phyloP scores from a whole-genome alignment of 1,140 invertebrate genomes.

The Cepaea nemoralis region DNA sequence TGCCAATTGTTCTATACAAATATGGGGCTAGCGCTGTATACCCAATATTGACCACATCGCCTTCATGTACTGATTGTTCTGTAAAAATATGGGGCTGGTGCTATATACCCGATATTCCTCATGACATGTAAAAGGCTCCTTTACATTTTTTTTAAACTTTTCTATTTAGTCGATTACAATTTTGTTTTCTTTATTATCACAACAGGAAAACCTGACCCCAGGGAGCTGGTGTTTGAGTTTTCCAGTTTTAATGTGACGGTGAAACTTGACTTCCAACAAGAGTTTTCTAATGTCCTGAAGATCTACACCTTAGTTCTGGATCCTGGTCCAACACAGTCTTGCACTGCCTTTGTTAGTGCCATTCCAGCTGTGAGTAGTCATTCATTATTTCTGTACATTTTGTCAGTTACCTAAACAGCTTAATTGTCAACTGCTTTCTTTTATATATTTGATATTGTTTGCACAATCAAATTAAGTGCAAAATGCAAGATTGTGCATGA shows the following conservation, averaged over 20 bases:
- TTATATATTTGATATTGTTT: no score
- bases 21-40: no score
- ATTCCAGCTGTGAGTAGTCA: slow-evolving; percentile 51
- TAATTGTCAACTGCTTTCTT: no score
- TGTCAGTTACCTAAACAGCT: no score
- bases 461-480: no score
- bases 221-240: slow-evolving; percentile 13
- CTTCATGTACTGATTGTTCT: no score
- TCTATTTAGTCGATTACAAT: neutral
- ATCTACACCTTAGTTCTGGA: slow-evolving; percentile 54
- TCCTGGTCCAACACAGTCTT: slow-evolving; percentile 44
- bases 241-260: slow-evolving; percentile 47
- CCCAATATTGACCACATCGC: no score
- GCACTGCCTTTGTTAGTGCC: slow-evolving; percentile 53
- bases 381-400: neutral
- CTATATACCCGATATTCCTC: no score
- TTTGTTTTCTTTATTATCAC: neutral
- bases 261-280: slow-evolving; percentile 62
- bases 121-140: no score
- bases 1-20: no score
- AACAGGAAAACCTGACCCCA: slow-evolving; percentile 37
- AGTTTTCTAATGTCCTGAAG: slow-evolving; percentile 62
- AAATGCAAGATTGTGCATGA: no score
- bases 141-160: neutral
- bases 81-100: no score